phyloP scores from a whole-genome alignment of 35 echinoderm and acorn worm species.

The Antedon bifida region DNA sequence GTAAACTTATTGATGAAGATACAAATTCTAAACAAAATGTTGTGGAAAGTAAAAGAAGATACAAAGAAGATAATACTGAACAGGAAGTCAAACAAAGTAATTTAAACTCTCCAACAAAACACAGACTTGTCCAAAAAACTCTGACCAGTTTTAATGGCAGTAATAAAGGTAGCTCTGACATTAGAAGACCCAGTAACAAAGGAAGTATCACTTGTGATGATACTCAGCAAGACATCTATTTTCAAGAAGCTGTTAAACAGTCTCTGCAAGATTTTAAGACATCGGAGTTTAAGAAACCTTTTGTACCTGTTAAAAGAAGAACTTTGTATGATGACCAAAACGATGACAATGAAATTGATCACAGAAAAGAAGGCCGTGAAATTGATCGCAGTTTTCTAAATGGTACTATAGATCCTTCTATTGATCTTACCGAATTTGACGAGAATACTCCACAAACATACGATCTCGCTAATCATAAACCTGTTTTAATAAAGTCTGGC shows the following conservation, averaged over 20 bases:
- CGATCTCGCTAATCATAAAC: not conserved
- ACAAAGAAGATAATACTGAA: not conserved
- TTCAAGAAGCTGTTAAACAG: not conserved
- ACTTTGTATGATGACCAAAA: not conserved
- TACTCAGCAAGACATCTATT: not conserved
- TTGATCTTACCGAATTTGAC: not conserved
- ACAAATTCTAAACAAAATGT: not conserved
- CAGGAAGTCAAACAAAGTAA: not conserved
- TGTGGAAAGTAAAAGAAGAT: not conserved
- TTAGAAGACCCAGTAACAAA: not conserved
- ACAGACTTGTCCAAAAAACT: not conserved
- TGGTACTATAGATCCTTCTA: not conserved
- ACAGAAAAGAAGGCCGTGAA: too few relatives aligned
- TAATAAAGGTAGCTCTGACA: not conserved
- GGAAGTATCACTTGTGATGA: not conserved
- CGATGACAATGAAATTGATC: not conserved
- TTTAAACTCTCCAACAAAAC: not conserved
- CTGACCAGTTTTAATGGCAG: not conserved
- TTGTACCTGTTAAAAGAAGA: not conserved
- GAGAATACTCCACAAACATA: not conserved
- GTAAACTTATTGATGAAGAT: not conserved
- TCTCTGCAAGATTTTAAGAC: not conserved
- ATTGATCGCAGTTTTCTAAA: not conserved
- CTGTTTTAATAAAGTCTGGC: not conserved
- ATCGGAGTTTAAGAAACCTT: not conserved